These are phyloP conservation scores for Ammodytes dubius DNA, from an alignment of 2,113 vertebrate genomes.

Conservation along the genomic window DNA sequence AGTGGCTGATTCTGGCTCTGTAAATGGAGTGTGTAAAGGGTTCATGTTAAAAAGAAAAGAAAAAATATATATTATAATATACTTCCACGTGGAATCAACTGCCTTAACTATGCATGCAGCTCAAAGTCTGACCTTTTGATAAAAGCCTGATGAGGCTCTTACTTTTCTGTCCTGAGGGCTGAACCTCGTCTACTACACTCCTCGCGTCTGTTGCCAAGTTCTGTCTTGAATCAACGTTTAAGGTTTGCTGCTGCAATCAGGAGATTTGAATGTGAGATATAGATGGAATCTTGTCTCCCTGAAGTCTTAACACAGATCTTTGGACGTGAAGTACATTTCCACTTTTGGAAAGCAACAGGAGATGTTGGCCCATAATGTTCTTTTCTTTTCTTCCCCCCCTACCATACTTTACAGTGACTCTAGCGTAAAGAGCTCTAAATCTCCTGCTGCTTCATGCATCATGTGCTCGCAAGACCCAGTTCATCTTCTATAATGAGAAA, in stretches of 20 bases:
- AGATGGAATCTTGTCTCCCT: background rate
- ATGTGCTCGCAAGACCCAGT: slow-evolving; percentile 15
- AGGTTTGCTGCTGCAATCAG: slow-evolving; percentile 50
- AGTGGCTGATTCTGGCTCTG: slow-evolving; percentile 42
- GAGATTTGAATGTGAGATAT: slow-evolving; percentile 41
- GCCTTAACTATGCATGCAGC: slow-evolving; percentile 2
- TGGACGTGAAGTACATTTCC: slow-evolving; percentile 30
- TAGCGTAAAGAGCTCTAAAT: background rate
- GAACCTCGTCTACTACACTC: background rate
- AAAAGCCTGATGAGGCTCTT: slow-evolving; percentile 18
- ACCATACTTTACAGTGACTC: background rate
- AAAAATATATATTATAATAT: background rate
- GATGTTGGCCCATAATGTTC: background rate
- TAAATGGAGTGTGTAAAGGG: slow-evolving; percentile 34
- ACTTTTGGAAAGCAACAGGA: slow-evolving; percentile 38
- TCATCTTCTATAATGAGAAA: slow-evolving; percentile 47
- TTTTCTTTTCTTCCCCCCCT: background rate
- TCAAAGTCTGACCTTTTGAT: slow-evolving; percentile 14
- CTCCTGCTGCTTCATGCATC: slow-evolving; percentile 21
- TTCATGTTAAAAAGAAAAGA: slow-evolving; percentile 15
- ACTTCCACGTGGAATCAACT: slow-evolving; percentile 11
- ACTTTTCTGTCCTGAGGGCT: background rate
- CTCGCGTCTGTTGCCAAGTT: slow-evolving; percentile 29
- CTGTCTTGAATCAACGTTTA: slow-evolving; percentile 26
- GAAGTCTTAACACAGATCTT: slow-evolving; percentile 15